Percentiles rank a stretch among this genome's conserved stretches.
Evolutionary conservation across 2,797 vertebrate genomes (phyloP).

Genomic region (Pseudotriccus pelzelni): DNA sequence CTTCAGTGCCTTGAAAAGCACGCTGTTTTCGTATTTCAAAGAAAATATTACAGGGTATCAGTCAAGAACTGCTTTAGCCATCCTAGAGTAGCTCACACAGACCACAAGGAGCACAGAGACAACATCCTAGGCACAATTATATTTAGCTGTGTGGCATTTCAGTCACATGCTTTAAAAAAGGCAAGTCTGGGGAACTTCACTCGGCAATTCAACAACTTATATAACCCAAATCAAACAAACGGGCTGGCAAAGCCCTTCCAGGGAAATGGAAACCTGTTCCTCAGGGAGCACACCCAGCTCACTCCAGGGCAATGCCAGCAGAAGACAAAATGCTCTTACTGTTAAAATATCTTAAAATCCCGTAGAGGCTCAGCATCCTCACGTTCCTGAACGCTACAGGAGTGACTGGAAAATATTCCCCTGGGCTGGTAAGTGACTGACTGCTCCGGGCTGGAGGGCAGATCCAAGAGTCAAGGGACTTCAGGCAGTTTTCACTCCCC

Average conservation of each 20-base stretch:
- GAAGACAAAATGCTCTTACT: not conserved
- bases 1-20: not conserved
- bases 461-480: not conserved
- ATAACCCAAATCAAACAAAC: not conserved
- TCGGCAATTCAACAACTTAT: not conserved
- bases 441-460: accelerated
- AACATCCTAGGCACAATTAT: not conserved
- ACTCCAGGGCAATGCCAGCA: too few relatives aligned
- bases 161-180: not conserved
- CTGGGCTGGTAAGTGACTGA: not conserved
- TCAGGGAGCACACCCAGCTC: not conserved
- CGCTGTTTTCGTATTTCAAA: not conserved
- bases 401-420: not conserved
- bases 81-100: not conserved
- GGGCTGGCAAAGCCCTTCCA: not conserved
- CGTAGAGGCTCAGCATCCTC: not conserved
- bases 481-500: not conserved
- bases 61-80: not conserved
- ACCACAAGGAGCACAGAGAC: not conserved
- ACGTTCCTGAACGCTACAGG: accelerated
- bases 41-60: not conserved
- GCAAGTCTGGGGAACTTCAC: not conserved
- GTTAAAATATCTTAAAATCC: not conserved
- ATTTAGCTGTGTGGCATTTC: not conserved
- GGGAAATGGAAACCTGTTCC: accelerated